Evolutionary conservation across 2,113 vertebrate genomes (phyloP), one percentile per base, ranked within the genome.

Genomic region (Phyllopteryx taeniolatus): DNA sequence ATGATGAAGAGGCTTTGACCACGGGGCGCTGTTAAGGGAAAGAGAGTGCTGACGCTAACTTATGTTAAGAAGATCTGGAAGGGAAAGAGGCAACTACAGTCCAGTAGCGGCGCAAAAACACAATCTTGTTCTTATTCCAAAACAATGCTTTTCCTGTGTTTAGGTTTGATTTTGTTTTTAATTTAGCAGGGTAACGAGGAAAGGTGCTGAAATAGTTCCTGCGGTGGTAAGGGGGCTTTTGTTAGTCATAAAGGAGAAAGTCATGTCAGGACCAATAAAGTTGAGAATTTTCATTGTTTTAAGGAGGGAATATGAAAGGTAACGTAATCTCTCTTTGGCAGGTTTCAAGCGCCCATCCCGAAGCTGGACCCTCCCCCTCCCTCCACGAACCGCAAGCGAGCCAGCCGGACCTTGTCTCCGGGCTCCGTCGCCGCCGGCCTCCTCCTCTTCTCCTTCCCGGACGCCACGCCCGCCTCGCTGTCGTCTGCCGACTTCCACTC

Each of bases 361-460:
- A 94, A 93, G 75, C 88, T 96, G 8, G 93, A 94, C 72, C 94
- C 93, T 0, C 94, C 94, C 0, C 94, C 93, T 0, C 92, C 93
- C 5, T 86, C 91, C 62, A 49, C 88, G 59, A 93, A 82, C 83
- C 91, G 94, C 39, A 95, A 95, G 66, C 88, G 94, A 15, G 90
- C 92, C 0, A 92, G 91, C 81, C 92, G 95, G 83, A 92, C 92
- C 13, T 71, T 92, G 65, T 94, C 92, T 1, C 91, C 92, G 0
- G 92, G 89, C 31, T 89, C 90, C 80, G 2, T 19, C 42, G 7
- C 72, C 83, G 0, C 15, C 44, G 0, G 14, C 31, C 31, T 8
- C 86, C 83, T 84, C 71, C 47, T 90, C 15, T 91, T 90, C 20
- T 91, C 91, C 0, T 93, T 93, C 83, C 89, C 91, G 0, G 93